phyloP scores from a whole-genome alignment of 92 coral and sea anemone species.

The Micromussa lordhowensis region DNA sequence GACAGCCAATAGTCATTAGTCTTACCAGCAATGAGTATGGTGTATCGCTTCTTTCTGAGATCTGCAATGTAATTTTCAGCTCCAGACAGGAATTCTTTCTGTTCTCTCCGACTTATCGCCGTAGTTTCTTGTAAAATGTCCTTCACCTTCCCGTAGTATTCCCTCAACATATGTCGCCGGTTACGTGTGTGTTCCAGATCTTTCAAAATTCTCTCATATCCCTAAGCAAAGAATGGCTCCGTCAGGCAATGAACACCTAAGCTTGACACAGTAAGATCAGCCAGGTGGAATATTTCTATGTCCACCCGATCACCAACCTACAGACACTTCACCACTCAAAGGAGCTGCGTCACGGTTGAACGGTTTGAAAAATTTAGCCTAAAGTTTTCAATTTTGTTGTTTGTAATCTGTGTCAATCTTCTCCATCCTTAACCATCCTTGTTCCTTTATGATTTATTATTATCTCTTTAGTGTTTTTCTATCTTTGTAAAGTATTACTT shows the following conservation, averaged over 20 bases:
- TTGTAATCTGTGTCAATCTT: no score
- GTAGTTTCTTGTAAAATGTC: neutral
- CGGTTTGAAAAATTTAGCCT: no score
- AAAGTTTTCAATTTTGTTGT: no score
- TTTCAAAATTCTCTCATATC: neutral
- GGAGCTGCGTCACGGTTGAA: no score
- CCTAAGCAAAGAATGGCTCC: neutral
- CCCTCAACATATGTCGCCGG: neutral
- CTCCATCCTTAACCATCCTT: no score
- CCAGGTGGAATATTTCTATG: no score
- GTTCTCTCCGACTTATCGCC: neutral
- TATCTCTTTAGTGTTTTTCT: no score
- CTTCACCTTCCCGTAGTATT: neutral
- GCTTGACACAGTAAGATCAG: no score
- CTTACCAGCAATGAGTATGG: slow-evolving; percentile 20
- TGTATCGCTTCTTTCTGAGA: neutral
- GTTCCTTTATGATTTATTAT: no score
- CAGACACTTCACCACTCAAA: no score
- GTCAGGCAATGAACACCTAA: neutral
- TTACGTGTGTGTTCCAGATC: neutral
- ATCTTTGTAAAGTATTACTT: no score
- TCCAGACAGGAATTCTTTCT: neutral
- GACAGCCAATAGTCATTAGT: neutral
- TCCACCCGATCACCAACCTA: no score
- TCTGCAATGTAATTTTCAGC: neutral